Percentiles rank a stretch among this genome's conserved stretches.
These are phyloP conservation scores for Tenodera sinensis DNA, from an alignment of 2,888 invertebrate species.

Conservation along the genomic window DNA sequence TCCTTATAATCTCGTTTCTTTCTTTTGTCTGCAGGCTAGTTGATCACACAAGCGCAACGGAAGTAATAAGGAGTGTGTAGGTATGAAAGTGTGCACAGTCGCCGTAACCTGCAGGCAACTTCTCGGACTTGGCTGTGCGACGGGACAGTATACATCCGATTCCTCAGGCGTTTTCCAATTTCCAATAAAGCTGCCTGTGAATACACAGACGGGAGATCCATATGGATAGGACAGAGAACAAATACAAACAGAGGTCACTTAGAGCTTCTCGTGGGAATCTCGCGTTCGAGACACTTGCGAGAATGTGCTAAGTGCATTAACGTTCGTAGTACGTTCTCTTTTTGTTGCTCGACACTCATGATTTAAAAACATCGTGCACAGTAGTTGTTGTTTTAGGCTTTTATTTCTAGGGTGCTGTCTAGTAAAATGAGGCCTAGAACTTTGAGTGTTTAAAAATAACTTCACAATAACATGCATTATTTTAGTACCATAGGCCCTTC, in stretches of 20 bases:
- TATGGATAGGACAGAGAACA: not conserved
- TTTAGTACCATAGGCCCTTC: too few relatives aligned
- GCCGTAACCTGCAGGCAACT: not conserved
- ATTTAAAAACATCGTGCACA: too few relatives aligned
- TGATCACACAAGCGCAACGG: not conserved
- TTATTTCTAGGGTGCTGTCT: too few relatives aligned
- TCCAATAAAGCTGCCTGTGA: not conserved
- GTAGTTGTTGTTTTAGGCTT: too few relatives aligned
- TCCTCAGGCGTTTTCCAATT: not conserved
- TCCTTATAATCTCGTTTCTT: too few relatives aligned
- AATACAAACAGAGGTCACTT: not conserved
- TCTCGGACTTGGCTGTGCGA: not conserved
- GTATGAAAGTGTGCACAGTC: not conserved
- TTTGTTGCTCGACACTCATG: not conserved
- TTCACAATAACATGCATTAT: too few relatives aligned
- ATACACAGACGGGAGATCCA: not conserved
- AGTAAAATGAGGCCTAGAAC: too few relatives aligned
- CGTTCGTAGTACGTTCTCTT: not conserved
- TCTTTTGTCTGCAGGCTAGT: too few relatives aligned
- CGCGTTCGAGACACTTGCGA: not conserved
- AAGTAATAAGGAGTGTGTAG: not conserved
- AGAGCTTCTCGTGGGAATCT: not conserved
- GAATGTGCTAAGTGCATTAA: not conserved
- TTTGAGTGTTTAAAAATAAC: too few relatives aligned
- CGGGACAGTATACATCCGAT: not conserved